These are phyloP conservation scores for Raja brachyura DNA, from an alignment of 2,113 vertebrate genomes.

Conservation along the genomic window DNA sequence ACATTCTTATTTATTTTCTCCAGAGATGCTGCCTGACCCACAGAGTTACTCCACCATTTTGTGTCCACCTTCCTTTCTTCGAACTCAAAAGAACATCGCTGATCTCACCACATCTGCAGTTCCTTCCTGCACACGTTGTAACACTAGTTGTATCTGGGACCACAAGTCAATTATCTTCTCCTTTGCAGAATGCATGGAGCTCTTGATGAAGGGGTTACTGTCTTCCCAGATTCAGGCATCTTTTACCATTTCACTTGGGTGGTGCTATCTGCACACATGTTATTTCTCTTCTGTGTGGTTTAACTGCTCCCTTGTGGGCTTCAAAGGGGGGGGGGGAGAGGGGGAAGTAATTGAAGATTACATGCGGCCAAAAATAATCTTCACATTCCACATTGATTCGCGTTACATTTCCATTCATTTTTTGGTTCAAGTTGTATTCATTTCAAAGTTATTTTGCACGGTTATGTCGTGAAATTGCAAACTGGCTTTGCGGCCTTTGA, in stretches of 20 bases:
- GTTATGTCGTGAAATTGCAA: not conserved
- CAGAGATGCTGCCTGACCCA: too few species aligned
- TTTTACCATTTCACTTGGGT: not conserved
- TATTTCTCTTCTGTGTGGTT: not conserved
- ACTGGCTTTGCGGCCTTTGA: not conserved
- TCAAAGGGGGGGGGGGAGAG: not conserved
- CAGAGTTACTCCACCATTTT: too few species aligned
- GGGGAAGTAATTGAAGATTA: not conserved
- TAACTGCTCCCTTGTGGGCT: not conserved
- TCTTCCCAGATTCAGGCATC: not conserved
- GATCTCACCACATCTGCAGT: too few species aligned
- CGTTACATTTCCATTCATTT: not conserved
- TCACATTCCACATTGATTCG: not conserved
- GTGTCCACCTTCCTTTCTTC: too few species aligned
- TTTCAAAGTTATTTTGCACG: not conserved
- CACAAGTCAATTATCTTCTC: conserved; percentile 12
- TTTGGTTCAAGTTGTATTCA: not conserved
- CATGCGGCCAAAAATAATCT: not conserved
- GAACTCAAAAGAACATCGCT: too few species aligned
- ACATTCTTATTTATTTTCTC: too few species aligned
- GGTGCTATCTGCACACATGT: not conserved
- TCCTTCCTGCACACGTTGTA: not conserved
- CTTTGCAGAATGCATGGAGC: not conserved
- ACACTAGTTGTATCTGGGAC: not conserved
- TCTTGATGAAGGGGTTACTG: not conserved